Evolutionary conservation across 2,888 invertebrate species (phyloP).

Genomic region (Clostera curtula): DNA sequence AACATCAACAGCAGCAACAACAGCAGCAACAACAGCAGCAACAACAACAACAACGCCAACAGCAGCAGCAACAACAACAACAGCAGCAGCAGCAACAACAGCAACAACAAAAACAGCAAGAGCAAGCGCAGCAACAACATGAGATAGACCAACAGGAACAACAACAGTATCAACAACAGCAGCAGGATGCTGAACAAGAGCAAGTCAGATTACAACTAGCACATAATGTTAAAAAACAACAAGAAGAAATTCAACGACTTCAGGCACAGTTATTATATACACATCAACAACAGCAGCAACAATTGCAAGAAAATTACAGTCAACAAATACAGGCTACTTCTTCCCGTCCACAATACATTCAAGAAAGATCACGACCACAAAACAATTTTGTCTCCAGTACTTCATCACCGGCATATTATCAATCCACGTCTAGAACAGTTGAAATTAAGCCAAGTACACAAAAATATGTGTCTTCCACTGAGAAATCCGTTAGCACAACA

Average conservation of each 20-base stretch:
- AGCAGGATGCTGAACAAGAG: slow-evolving; percentile 52
- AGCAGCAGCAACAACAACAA: too few relatives aligned
- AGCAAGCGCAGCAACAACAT: slow-evolving; percentile 21
- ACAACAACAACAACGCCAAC: slow-evolving; percentile 18
- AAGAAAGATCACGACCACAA: slow-evolving; percentile 54
- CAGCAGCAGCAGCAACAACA: slow-evolving; percentile 17
- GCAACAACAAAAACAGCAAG: slow-evolving; percentile 21
- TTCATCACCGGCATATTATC: slow-evolving; percentile 49
- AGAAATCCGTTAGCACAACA: slow-evolving; percentile 60
- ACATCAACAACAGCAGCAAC: slow-evolving; percentile 53
- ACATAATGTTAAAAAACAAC: slow-evolving; percentile 67
- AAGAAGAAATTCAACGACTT: slow-evolving; percentile 69
- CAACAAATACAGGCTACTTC: slow-evolving; percentile 49
- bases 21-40: slow-evolving; percentile 13
- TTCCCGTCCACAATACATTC: slow-evolving; percentile 51
- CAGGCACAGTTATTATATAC: slow-evolving; percentile 53
- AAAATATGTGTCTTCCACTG: slow-evolving; percentile 62
- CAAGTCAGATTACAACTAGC: slow-evolving; percentile 59
- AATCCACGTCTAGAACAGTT: slow-evolving; percentile 59
- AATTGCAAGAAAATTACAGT: slow-evolving; percentile 30
- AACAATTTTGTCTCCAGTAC: slow-evolving; percentile 44
- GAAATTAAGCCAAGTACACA: slow-evolving; percentile 70
- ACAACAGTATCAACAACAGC: slow-evolving; percentile 50
- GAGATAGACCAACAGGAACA: slow-evolving; percentile 24
- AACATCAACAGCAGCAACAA: slow-evolving; percentile 22